Base-by-base conservation (phyloP, 2,888 invertebrate species). In the Hesperia comma region DNA sequence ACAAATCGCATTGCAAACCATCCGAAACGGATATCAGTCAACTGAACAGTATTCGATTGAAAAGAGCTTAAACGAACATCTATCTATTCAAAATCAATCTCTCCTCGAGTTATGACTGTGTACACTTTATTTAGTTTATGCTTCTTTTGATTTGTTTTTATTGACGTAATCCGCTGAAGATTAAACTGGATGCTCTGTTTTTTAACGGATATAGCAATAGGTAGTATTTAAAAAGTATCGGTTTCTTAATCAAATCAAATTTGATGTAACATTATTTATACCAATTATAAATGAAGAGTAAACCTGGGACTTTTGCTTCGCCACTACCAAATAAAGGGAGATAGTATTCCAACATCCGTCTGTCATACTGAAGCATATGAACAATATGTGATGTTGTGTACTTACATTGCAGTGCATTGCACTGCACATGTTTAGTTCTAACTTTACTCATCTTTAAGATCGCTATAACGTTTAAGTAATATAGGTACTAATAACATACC, bases 81-180 rank as follows among this genome's bases (percentile, higher is more conserved):
- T 15, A 12, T 43, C 49, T 15, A 26, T 46, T 46, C 46, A 60
- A 60, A 32, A 32, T 46, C 46, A 56, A 49, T 56, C 19, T 40
- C 7, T 14, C 40, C 56, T 40, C 19, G 19, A 17, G 40, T 56
- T 56, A 55, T 37, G 33, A 10, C 37, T 55, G 10, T 46, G 8
- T 49, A 49, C 49, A 19, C 19, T 49, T 8, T 49, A 49, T 49
- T 8, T 49, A 49, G 10, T 49, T 17, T 17, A 49, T 49, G 19
- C 49, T 49, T 49, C 49, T 49, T 49, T 49, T 49, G 17, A 49
- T 49, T 17, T 49, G 8, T 49, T 19, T 49, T 49, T 49, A 49
- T 49, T 12, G 19, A 17, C 8, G 10, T 19, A 10, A 19, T 10
- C 49, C 19, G 19, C 12, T 49, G 3, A 12, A 12, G 49, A 49